These are phyloP conservation scores for Gymnogyps californianus DNA, from an alignment of 2,113 vertebrate genomes.

Conservation along the genomic window DNA sequence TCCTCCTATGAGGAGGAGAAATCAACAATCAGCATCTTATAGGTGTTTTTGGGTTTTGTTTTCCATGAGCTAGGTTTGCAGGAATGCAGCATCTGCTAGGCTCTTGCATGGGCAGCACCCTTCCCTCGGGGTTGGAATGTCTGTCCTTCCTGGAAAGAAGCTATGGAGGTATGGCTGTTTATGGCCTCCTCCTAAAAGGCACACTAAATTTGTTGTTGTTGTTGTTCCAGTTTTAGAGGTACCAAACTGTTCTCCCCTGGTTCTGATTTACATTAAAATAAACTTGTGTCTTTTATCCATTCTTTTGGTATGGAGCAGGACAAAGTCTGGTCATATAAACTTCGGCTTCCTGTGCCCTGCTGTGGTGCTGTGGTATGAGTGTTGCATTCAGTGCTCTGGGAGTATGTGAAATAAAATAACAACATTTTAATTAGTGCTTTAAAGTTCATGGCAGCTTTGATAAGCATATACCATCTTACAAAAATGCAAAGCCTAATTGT, in stretches of 20 bases:
- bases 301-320: background rate
- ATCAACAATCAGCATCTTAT: background rate
- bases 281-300: background rate
- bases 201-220: background rate
- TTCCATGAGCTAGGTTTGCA: background rate
- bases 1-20: background rate
- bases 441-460: background rate
- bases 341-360: background rate
- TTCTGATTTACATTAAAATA: background rate
- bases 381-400: background rate
- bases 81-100: conserved; percentile 22
- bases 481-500: background rate
- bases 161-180: background rate
- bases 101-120: background rate
- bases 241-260: background rate
- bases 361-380: background rate
- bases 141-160: background rate
- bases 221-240: background rate
- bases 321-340: background rate
- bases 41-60: background rate
- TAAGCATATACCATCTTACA: background rate
- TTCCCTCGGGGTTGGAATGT: background rate
- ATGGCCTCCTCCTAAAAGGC: background rate
- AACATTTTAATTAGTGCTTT: background rate
- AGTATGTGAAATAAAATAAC: background rate